Evolutionary conservation across 2,797 vertebrate species (phyloP).

Genomic region (Chloroceryle amazona): DNA sequence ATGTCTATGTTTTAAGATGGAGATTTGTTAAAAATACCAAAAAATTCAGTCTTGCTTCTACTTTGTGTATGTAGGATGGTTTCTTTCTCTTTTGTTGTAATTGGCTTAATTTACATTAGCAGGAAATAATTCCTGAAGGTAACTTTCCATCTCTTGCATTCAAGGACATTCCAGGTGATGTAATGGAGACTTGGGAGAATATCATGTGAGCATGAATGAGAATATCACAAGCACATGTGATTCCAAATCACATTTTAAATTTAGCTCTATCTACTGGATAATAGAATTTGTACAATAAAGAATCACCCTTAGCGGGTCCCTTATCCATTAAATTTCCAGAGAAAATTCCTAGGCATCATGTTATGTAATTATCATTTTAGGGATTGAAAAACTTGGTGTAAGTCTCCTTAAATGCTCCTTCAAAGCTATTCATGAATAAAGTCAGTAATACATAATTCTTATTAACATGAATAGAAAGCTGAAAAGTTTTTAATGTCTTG

Average conservation of each 20-base stretch:
- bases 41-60: neutral
- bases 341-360: neutral
- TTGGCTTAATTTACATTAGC: neutral
- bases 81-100: neutral
- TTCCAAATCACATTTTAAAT: slow-evolving; percentile 19
- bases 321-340: neutral
- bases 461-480: neutral
- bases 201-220: neutral
- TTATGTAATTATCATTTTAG: neutral
- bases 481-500: neutral
- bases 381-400: neutral
- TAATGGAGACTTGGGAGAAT: neutral
- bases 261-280: neutral
- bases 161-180: neutral
- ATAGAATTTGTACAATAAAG: neutral
- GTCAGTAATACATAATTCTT: neutral
- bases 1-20: neutral
- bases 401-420: neutral
- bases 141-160: neutral
- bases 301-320: neutral
- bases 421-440: neutral
- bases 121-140: neutral
- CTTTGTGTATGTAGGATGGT: neutral
- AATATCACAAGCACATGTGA: neutral
- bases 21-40: neutral